phyloP scores from a whole-genome alignment of 2,888 invertebrate genomes.

The Drosophila leonis region DNA sequence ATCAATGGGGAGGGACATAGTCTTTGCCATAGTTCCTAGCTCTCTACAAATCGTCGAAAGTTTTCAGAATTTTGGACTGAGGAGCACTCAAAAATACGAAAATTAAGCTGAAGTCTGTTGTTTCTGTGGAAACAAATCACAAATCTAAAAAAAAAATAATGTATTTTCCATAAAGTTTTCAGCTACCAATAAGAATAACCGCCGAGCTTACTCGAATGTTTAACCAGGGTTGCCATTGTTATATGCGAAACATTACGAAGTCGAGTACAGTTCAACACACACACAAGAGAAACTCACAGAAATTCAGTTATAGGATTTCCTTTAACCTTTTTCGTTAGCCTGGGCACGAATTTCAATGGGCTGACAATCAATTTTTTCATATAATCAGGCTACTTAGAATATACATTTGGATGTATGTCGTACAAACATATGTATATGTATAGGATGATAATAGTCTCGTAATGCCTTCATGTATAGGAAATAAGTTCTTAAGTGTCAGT shows the following conservation, averaged over 20 bases:
- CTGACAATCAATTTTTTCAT: conserved; percentile 60
- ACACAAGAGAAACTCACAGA: conserved; percentile 31
- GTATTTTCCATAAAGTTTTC: conserved; percentile 26
- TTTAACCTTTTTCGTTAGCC: neutral
- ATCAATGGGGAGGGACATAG: neutral
- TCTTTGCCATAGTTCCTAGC: neutral
- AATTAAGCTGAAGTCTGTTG: too few relatives aligned
- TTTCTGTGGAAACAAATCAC: neutral
- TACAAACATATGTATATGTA: neutral
- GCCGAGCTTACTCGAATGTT: conserved; percentile 54
- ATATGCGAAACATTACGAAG: conserved; percentile 34
- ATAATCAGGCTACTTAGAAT: neutral
- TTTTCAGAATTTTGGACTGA: too few relatives aligned
- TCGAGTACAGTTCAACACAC: conserved; percentile 60
- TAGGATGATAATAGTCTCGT: conserved; percentile 45
- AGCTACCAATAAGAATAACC: conserved; percentile 58
- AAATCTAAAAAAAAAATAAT: neutral
- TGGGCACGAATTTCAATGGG: conserved; percentile 7
- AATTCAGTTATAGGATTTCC: conserved; percentile 35
- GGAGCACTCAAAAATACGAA: too few relatives aligned
- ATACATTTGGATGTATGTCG: conserved; percentile 2
- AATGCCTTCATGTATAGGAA: conserved; percentile 35
- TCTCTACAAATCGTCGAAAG: too few relatives aligned
- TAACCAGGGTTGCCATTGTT: conserved; percentile 51
- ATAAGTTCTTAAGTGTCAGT: conserved; percentile 31